A percentile compares a stretch with the other conserved stretches of the same genome.
These are phyloP conservation scores for Dichetophora obliterata DNA, from an alignment of 2,888 invertebrate genomes.

Conservation along the genomic window DNA sequence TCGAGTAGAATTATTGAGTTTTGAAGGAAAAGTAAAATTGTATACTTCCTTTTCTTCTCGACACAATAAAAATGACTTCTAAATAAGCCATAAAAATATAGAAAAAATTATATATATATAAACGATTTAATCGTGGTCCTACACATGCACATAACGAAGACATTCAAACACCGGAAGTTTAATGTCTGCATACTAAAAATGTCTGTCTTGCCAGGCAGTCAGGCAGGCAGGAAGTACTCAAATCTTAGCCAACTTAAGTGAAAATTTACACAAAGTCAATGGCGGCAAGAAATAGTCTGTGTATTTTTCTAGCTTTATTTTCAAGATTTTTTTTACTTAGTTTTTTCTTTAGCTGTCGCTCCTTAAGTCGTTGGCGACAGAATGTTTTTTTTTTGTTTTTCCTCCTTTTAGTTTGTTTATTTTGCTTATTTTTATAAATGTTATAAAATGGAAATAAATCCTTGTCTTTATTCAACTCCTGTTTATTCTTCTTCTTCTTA, in stretches of 20 bases:
- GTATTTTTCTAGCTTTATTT: background rate
- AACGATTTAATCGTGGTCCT: background rate
- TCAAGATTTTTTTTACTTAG: background rate
- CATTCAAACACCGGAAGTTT: conserved; percentile 20
- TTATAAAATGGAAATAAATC: conserved; percentile 23
- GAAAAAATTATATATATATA: background rate
- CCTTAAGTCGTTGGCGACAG: conserved; percentile 9
- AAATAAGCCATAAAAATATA: background rate
- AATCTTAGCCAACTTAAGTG: conserved; percentile 26
- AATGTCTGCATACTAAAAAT: background rate
- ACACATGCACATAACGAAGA: background rate
- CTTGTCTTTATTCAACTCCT: background rate
- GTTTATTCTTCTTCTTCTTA: background rate
- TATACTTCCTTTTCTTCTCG: too few species aligned
- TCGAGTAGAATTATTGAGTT: too few species aligned
- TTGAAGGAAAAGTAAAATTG: too few species aligned
- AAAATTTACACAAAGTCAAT: conserved; percentile 22
- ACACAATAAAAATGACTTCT: background rate
- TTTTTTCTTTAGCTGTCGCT: background rate
- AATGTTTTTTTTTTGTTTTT: background rate
- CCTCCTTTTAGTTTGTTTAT: background rate
- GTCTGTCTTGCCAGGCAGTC: background rate
- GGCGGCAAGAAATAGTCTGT: conserved; percentile 10
- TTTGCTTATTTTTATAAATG: background rate
- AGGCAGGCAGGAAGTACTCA: background rate